Conservation (phyloP, 1,140 invertebrate species). For the Carcinoscorpius rotundicauda region DNA sequence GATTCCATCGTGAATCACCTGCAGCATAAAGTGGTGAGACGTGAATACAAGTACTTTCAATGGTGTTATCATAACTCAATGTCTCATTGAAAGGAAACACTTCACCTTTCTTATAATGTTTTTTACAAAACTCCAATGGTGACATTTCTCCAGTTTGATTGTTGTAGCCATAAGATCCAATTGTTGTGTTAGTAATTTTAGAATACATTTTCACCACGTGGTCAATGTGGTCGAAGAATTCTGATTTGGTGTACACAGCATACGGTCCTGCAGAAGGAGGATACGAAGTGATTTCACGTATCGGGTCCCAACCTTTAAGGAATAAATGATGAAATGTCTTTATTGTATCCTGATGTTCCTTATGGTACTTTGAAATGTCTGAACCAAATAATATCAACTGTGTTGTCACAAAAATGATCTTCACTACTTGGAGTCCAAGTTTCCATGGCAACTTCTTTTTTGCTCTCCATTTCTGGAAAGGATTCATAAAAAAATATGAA, state of each 20-base stretch:
- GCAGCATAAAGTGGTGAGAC: conserved; percentile 35
- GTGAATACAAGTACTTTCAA: too few relatives aligned
- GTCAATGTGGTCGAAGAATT: conserved; percentile 73
- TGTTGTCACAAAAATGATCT: conserved; percentile 87
- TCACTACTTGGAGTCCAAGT: conserved; percentile 84
- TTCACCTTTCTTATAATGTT: conserved; percentile 61
- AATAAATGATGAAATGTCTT: conserved; percentile 91
- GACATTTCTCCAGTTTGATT: conserved; percentile 48
- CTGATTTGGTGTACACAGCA: conserved; percentile 73
- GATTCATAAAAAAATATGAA: conserved; percentile 98
- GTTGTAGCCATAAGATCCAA: conserved; percentile 75
- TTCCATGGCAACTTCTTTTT: conserved; percentile 90
- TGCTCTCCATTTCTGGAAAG: conserved; percentile 91
- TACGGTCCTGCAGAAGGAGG: conserved; percentile 80
- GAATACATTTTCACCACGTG: conserved; percentile 71
- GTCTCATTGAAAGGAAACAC: conserved; percentile 83
- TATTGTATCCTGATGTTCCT: conserved; percentile 29
- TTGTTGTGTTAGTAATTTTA: conserved; percentile 56
- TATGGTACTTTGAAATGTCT: conserved; percentile 53
- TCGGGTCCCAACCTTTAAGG: conserved; percentile 52
- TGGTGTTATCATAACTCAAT: conserved; percentile 71
- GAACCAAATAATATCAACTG: conserved; percentile 87
- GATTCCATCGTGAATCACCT: conserved; percentile 18
- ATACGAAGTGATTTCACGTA: conserved; percentile 82
- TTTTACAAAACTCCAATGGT: conserved; percentile 56